A percentile compares a stretch with the other conserved stretches of the same genome.
phyloP scores from a whole-genome alignment of 1,140 invertebrate species.

The Cepaea nemoralis region DNA sequence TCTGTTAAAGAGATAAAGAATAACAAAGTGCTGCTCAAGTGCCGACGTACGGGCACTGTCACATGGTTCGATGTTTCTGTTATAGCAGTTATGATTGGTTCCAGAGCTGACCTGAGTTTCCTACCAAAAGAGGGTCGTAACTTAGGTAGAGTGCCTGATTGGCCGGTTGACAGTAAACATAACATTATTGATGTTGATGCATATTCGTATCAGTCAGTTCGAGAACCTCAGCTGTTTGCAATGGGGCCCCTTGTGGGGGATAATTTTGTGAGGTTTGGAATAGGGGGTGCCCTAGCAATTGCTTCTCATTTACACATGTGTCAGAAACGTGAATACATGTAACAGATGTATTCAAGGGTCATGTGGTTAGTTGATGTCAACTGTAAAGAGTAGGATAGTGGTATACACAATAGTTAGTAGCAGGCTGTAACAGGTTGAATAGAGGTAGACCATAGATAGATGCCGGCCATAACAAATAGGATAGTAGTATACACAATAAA shows the following conservation, averaged over 20 bases:
- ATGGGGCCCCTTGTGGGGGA: slow-evolving; percentile 89
- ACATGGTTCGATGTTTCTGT: slow-evolving; percentile 78
- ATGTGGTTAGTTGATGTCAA: too few relatives aligned
- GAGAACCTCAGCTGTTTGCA: slow-evolving; percentile 84
- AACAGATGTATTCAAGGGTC: too few relatives aligned
- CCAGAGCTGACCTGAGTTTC: slow-evolving; percentile 84
- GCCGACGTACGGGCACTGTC: slow-evolving; percentile 66
- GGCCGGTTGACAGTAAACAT: slow-evolving; percentile 81
- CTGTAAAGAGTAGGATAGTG: too few relatives aligned
- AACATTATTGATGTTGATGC: slow-evolving; percentile 86
- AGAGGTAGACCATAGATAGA: too few relatives aligned
- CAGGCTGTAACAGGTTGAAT: too few relatives aligned
- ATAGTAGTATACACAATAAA: too few relatives aligned
- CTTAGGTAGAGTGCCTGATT: slow-evolving; percentile 78
- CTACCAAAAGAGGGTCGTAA: slow-evolving; percentile 69
- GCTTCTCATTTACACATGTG: slow-evolving; percentile 53
- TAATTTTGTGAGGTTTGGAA: slow-evolving; percentile 86
- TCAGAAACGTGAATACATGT: slow-evolving; percentile 25
- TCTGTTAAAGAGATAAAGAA: slow-evolving; percentile 72
- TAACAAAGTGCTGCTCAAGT: slow-evolving; percentile 65
- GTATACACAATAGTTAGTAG: too few relatives aligned
- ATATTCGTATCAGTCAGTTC: slow-evolving; percentile 80
- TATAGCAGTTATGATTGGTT: slow-evolving; percentile 86
- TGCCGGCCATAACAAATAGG: too few relatives aligned
- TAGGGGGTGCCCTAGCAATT: slow-evolving; percentile 66